Evolutionary conservation across 2,113 vertebrate species (phyloP), one percentile per base, ranked within the genome.

Genomic region (Tragelaphus imberbis): DNA sequence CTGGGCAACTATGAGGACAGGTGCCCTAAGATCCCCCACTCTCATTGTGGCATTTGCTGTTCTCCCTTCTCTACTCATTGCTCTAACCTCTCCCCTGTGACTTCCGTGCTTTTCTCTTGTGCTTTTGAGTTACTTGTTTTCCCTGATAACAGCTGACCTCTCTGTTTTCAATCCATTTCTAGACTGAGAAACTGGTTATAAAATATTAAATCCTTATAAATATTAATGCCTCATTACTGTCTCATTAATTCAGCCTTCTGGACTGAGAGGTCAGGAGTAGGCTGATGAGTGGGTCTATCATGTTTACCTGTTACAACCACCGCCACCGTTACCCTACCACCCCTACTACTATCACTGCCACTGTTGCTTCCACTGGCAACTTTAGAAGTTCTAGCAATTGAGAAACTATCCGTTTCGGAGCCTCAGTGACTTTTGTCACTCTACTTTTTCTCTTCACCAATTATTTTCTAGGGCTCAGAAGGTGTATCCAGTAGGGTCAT

Each of bases 141-240:
- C 90, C 59, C 61, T 36, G 36, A 65, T 59, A 88, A 89, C 61
- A 91, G 94, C 77, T 63, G 36, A 71, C 91, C 56, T 89, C 80
- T 95, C 68, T 92, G 28, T 91, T 96, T 97, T 80, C 47, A 91
- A 14, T 92, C 51, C 44, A 40, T 90, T 53, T 75, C 79, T 91
- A 49, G 59, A 92, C 17, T 61, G 91, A 97, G 30, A 33, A 51
- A 55, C 94, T 30, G 56, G 79, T 65, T 89, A 97, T 97, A 61
- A 90, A 97, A 96, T 98, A 98, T 97, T 97, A 96, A 97, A 92
- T 61, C 55, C 63, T 86, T 63, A 90, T 97, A 94, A 88, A 97
- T 98, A 96, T 97, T 86, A 94, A 93, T 89, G 82, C n/a, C 47
- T 75, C 10, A 51, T 84, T 88, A 84, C 90, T 86, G 92, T 98